Conservation (phyloP, 2,888 invertebrate genomes). For the Parnassius orleans region DNA sequence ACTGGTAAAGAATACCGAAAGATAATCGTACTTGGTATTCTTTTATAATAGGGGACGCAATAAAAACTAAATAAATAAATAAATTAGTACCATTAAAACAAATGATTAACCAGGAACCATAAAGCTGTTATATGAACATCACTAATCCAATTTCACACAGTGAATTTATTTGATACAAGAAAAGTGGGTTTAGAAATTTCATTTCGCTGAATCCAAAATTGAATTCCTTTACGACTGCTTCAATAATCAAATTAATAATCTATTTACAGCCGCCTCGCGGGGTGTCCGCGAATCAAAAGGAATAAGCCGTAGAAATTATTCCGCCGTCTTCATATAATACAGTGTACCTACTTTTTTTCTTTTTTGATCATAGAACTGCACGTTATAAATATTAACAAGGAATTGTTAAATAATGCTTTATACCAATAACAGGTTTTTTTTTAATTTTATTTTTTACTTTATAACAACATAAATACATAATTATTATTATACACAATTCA, state of each 20-base stretch:
- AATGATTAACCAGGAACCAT: too few species aligned
- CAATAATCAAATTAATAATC: slow-evolving; percentile 76
- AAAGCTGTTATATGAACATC: slow-evolving; percentile 13
- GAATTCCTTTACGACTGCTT: slow-evolving; percentile 68
- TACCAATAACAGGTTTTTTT: too few species aligned
- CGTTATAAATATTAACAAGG: too few species aligned
- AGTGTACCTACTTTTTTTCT: slow-evolving; percentile 32
- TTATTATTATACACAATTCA: too few species aligned
- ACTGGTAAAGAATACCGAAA: too few species aligned
- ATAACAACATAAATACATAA: too few species aligned
- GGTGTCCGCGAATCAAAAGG: slow-evolving; percentile 40
- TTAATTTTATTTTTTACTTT: too few species aligned
- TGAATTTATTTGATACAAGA: slow-evolving; percentile 62
- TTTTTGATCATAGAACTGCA: background rate
- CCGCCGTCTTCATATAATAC: slow-evolving; percentile 34
- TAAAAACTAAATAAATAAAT: too few species aligned
- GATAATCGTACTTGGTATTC: too few species aligned
- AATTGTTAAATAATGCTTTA: too few species aligned
- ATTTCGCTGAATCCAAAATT: slow-evolving; percentile 66
- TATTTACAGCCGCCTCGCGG: slow-evolving; percentile 50
- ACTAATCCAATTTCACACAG: slow-evolving; percentile 45
- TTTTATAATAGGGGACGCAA: too few species aligned
- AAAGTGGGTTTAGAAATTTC: slow-evolving; percentile 62
- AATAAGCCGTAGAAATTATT: slow-evolving; percentile 34
- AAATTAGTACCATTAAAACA: too few species aligned